Conservation (phyloP, 2,888 invertebrate species). For the Polyploca ridens region DNA sequence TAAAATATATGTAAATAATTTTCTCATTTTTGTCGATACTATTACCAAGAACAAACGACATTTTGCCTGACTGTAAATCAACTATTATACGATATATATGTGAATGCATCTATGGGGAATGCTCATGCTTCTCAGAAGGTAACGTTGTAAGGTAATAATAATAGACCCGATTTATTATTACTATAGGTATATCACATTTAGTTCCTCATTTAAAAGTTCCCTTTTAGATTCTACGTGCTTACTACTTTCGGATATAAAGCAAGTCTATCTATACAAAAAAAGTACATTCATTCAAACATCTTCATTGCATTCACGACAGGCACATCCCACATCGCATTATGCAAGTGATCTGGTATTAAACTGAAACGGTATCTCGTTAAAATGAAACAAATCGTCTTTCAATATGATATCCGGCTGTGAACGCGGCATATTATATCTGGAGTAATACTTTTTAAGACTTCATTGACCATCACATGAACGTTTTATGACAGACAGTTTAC, state of each 20-base stretch:
- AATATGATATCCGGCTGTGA: conserved; percentile 7
- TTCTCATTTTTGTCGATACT: no score
- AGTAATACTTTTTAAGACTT: neutral
- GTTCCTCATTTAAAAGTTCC: neutral
- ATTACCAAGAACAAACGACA: no score
- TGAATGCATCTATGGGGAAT: no score
- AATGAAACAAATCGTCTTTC: conserved; percentile 5
- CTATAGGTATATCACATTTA: neutral
- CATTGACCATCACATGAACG: no score
- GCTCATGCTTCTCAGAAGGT: no score
- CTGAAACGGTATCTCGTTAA: neutral
- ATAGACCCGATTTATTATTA: neutral
- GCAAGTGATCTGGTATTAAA: neutral
- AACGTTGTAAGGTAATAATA: no score
- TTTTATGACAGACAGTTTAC: no score
- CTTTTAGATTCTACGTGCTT: no score
- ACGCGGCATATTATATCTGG: neutral
- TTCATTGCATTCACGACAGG: no score
- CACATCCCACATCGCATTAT: neutral
- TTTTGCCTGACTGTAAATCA: no score
- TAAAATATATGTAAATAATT: no score
- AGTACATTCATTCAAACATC: neutral
- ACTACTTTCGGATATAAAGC: neutral
- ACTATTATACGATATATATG: no score
- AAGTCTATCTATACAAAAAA: neutral